Evolutionary conservation across 2,113 vertebrate genomes (phyloP).

Genomic region (Nothobranchius kuhntae): DNA sequence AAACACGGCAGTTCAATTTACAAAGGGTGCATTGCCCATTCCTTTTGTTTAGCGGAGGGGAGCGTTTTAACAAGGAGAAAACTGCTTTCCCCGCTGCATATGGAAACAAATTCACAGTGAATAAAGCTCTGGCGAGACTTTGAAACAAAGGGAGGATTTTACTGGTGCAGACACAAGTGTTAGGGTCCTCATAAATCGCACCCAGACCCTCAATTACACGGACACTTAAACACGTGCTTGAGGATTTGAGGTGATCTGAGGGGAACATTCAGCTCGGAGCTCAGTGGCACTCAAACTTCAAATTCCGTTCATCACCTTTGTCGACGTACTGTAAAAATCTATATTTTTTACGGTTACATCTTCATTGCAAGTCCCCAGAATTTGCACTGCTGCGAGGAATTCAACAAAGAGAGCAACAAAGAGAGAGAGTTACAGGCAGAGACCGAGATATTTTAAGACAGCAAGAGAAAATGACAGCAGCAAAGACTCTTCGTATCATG

Average conservation of each 20-base stretch:
- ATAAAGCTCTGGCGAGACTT: slow-evolving; percentile 45
- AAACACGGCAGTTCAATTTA: slow-evolving; percentile 39
- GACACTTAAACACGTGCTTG: slow-evolving; percentile 54
- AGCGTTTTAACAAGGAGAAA: slow-evolving; percentile 55
- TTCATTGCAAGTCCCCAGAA: slow-evolving; percentile 8
- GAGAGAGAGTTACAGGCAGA: slow-evolving; percentile 20
- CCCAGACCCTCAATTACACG: slow-evolving; percentile 49
- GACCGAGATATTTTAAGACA: slow-evolving; percentile 43
- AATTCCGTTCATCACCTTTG: not conserved
- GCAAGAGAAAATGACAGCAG: slow-evolving; percentile 78
- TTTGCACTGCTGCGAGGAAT: slow-evolving; percentile 2
- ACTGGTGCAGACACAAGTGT: slow-evolving; percentile 61
- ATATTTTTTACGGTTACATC: slow-evolving; percentile 1
- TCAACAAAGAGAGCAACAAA: not conserved
- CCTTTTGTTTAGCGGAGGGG: slow-evolving; percentile 62
- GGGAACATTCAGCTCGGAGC: slow-evolving; percentile 13
- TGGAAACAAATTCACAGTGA: slow-evolving; percentile 46
- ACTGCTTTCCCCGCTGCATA: slow-evolving; percentile 42
- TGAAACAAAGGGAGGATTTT: slow-evolving; percentile 39
- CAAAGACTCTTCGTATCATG: slow-evolving; percentile 53
- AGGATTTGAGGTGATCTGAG: slow-evolving; percentile 42
- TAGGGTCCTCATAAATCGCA: slow-evolving; percentile 57
- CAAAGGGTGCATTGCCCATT: slow-evolving; percentile 51
- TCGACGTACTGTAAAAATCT: too few relatives aligned
- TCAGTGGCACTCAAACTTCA: not conserved